Conservation (phyloP, 2,888 invertebrate species). For the Laothoe populi region DNA sequence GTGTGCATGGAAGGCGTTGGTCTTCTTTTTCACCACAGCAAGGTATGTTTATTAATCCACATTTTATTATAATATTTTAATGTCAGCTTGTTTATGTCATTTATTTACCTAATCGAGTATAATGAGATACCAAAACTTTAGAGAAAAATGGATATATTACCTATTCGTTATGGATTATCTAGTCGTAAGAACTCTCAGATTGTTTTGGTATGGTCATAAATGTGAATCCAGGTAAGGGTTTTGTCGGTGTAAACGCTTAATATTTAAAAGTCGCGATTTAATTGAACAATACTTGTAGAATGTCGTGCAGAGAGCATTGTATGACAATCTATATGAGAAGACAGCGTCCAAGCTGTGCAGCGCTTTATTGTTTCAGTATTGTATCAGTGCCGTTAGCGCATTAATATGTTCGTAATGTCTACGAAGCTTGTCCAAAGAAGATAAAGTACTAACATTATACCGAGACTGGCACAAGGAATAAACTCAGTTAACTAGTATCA, state of each 20-base stretch:
- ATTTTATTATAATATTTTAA: constrained; percentile 45
- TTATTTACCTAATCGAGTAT: constrained; percentile 41
- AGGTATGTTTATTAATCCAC: constrained; percentile 88
- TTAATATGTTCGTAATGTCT: constrained; percentile 58
- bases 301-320: constrained; percentile 51
- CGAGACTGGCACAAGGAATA: constrained; percentile 37
- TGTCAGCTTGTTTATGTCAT: constrained; percentile 76
- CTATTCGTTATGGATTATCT: no score
- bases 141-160: constrained; percentile 29
- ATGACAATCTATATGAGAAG: constrained; percentile 51
- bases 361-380: constrained; percentile 73
- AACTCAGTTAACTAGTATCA: constrained; percentile 18
- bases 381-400: constrained; percentile 71
- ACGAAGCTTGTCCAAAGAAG: constrained; percentile 66
- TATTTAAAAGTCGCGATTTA: constrained; percentile 59
- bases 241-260: constrained; percentile 75
- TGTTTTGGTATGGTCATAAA: constrained; percentile 63
- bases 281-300: constrained; percentile 52
- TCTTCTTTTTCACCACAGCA: constrained; percentile 99
- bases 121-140: constrained; percentile 68
- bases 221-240: constrained; percentile 70
- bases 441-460: constrained; percentile 38
- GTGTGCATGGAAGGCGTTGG: constrained; percentile 99
- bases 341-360: constrained; percentile 59
- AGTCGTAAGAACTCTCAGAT: constrained; percentile 33